A percentile compares a stretch with the other conserved stretches of the same genome.
Conservation (phyloP, 1,140 invertebrate species). For the Zaprionus inermis region DNA sequence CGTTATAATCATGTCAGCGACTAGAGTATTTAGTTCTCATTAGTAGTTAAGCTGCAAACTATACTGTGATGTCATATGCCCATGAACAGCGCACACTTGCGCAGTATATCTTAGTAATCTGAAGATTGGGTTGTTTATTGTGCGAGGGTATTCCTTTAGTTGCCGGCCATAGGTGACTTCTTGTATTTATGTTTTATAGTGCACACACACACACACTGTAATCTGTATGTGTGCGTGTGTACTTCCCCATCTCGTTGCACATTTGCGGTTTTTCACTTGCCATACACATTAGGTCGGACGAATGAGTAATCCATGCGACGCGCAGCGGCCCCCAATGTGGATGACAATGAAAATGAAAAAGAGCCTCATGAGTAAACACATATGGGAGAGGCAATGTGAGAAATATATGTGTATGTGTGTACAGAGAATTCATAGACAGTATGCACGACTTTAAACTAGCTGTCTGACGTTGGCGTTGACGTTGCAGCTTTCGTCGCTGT, state of each 20-base stretch:
- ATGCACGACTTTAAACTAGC: neutral
- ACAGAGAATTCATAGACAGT: neutral
- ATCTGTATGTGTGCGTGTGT: neutral
- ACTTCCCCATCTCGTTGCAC: slow-evolving; percentile 32
- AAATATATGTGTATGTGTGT: slow-evolving; percentile 3
- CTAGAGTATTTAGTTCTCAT: slow-evolving; percentile 1
- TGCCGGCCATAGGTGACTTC: slow-evolving; percentile 60
- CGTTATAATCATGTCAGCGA: neutral
- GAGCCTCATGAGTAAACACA: slow-evolving; percentile 60
- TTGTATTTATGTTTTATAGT: slow-evolving; percentile 30
- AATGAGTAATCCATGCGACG: slow-evolving; percentile 63
- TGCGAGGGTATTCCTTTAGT: slow-evolving; percentile 1
- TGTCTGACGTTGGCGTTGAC: neutral
- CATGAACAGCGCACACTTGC: neutral
- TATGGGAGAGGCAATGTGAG: no score
- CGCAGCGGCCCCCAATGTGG: slow-evolving; percentile 27
- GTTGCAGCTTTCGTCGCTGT: slow-evolving; percentile 18
- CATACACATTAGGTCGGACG: slow-evolving; percentile 24
- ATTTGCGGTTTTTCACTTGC: slow-evolving; percentile 32
- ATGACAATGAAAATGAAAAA: slow-evolving; percentile 63
- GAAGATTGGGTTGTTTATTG: slow-evolving; percentile 3
- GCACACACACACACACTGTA: neutral
- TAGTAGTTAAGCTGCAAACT: neutral
- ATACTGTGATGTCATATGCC: slow-evolving; percentile 15
- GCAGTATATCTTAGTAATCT: slow-evolving; percentile 2